These are phyloP conservation scores for Nanorana parkeri DNA, from an alignment of 2,113 vertebrate species.

Conservation along the genomic window DNA sequence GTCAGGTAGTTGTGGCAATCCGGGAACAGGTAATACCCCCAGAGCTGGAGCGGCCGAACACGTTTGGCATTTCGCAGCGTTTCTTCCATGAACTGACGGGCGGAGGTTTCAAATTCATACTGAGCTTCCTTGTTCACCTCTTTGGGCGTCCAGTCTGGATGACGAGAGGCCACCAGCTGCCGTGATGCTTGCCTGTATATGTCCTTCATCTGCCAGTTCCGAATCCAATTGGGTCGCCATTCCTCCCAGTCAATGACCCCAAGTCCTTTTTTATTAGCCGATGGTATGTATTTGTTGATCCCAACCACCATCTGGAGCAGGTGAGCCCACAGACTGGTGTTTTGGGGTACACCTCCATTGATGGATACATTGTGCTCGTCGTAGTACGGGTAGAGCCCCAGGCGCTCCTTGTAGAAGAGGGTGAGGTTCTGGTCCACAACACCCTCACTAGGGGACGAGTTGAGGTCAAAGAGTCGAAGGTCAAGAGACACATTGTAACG, in stretches of 20 bases:
- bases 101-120: conserved; percentile 88
- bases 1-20: conserved; percentile 94
- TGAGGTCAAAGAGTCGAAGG: conserved; percentile 84
- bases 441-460: conserved; percentile 87
- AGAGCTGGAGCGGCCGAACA: conserved; percentile 86
- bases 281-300: conserved; percentile 83
- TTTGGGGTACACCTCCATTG: conserved; percentile 88
- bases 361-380: conserved; percentile 58
- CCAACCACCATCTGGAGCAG: conserved; percentile 67
- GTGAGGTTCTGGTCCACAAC: conserved; percentile 93
- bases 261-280: conserved; percentile 75
- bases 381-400: conserved; percentile 89
- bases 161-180: conserved; percentile 74
- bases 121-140: conserved; percentile 79
- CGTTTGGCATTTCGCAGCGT: conserved; percentile 83
- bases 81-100: conserved; percentile 85
- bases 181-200: conserved; percentile 83
- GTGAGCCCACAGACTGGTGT: conserved; percentile 79
- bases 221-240: conserved; percentile 93
- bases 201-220: conserved; percentile 91
- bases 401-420: conserved; percentile 90
- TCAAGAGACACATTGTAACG: conserved; percentile 80
- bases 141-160: conserved; percentile 70
- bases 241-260: conserved; percentile 97
- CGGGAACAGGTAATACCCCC: conserved; percentile 97